Base-by-base conservation (phyloP, 30 jellyfish, hydroid and myxozoan species). In the Hydra vulgaris region DNA sequence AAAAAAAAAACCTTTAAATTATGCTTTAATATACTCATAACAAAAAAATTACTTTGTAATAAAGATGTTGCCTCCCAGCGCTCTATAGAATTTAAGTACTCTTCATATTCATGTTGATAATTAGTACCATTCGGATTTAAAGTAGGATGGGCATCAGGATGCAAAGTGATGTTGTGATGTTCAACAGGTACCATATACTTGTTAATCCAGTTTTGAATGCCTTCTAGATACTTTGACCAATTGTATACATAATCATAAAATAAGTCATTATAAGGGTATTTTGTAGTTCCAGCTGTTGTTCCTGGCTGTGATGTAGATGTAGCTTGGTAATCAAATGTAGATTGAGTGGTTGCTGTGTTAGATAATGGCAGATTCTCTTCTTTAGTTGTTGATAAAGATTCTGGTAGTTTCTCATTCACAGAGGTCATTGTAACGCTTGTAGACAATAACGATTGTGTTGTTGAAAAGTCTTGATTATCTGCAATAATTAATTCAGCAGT, bases 111-210 rank as follows among this genome's bases (percentile, higher is more conserved):
- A 23, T 75, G 53, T 26, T 75, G 83, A 53, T 75, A 75, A 17
- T 53, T 26, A n/a, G 26, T 75, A 17, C 67, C 83, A 23, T 66
- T 25, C 26, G 83, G 83, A 26, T 75, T 26, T n/a, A 17, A 26
- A 17, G 83, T 75, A 0, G 83, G 83, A 0, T 75, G 56, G 17
- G 70, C 40, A 53, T 80, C 87, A 66, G 87, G 87, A 80, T 80
- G 77, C 27, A 80, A 26, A 20, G 87, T 16, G 66, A 80, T 80
- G 23, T 80, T 80, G 66, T 70, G 84, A 70, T 80, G 87, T 66
- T 80, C 87, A 26, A 80, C 83, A 19, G 87, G 87, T 22, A 70
- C 87, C 78, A 66, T 68, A 80, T 80, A 80, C 26, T 70, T 80
- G 23, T 80, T 66, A 8, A 66, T 82, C 87, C 87, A 80, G 26